phyloP scores from a whole-genome alignment of 2,797 vertebrate species.

The Echiichthys vipera region DNA sequence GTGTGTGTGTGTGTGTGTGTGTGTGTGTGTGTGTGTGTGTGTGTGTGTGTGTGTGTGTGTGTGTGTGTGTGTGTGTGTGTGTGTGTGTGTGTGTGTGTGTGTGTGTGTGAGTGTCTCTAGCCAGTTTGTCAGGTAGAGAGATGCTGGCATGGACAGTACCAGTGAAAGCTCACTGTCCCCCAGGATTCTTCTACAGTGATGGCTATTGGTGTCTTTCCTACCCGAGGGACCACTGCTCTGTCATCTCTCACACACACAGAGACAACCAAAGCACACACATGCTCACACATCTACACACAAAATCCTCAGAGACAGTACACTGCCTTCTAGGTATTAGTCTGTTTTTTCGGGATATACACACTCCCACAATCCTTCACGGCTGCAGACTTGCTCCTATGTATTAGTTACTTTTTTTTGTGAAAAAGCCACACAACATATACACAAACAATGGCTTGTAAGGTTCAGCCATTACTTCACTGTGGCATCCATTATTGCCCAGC shows the following conservation, averaged over 20 bases:
- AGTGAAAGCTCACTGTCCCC: constrained; percentile 55
- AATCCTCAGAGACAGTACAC: constrained; percentile 29
- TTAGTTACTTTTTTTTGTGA: constrained; percentile 13
- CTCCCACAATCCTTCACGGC: constrained; percentile 34
- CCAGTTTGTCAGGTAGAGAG: constrained; percentile 47
- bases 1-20: constrained; percentile 16
- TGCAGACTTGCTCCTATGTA: constrained; percentile 19
- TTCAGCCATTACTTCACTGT: constrained; percentile 18
- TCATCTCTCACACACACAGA: constrained; percentile 49
- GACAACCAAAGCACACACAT: constrained; percentile 34
- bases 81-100: constrained; percentile 17
- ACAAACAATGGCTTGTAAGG: constrained; percentile 28
- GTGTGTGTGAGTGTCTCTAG: constrained; percentile 25
- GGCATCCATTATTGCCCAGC: constrained; percentile 55
- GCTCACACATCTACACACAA: constrained; percentile 28
- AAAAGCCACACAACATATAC: constrained; percentile 12
- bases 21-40: constrained; percentile 7
- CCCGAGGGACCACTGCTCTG: constrained; percentile 44
- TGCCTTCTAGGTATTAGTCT: constrained; percentile 41
- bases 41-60: constrained; percentile 27
- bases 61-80: constrained; percentile 40
- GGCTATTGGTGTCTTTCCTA: constrained; percentile 64
- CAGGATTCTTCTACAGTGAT: constrained; percentile 64
- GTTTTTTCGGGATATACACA: constrained; percentile 31
- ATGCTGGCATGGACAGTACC: constrained; percentile 34